Evolutionary conservation across 2,797 vertebrate species (phyloP), one percentile per base, ranked within the genome.

Genomic region (Thaleichthys pacificus): DNA sequence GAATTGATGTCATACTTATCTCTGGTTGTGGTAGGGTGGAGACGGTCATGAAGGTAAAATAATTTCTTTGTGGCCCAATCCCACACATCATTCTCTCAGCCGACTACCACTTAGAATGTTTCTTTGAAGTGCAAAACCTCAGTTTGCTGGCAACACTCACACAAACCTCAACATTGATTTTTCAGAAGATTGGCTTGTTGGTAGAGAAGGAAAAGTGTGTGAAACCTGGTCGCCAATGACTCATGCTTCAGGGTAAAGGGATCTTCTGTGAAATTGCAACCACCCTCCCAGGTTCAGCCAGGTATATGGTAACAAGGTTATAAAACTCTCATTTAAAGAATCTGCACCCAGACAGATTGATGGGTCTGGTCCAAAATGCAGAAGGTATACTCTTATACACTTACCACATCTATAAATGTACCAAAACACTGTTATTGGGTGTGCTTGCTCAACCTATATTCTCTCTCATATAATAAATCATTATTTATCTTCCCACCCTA

Each of bases 61-160:
- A 15, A 70, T 79, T 76, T 73, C 68, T 73, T 73, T 70, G 32
- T 64, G 24, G 70, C 77, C 63, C 47, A 56, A 72, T 75, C 32
- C 42, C 63, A 38, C 21, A 22, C 66, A 65, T 68, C 68, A 71
- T 17, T 67, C 70, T 67, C 61, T 76, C 72, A 75, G 66, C 75
- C 72, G 71, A 51, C 47, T 28, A 1, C 26, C 75, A 77, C 66
- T 83, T 85, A 65, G 71, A 78, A 74, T 77, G 73, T 66, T 38
- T 74, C 78, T 83, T 80, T 79, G 56, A 76, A 79, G 74, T 77
- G 72, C 67, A 78, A 79, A 68, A 76, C 73, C 72, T 69, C 70
- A 28, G 21, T 69, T 67, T 67, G 56, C 74, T n/a, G 21, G 51
- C 68, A 68, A 26, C 61, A 73, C 71, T 68, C 61, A 42, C 66